Evolutionary conservation across 1,140 invertebrate genomes (phyloP).

Genomic region (Papilio aristodemus): DNA sequence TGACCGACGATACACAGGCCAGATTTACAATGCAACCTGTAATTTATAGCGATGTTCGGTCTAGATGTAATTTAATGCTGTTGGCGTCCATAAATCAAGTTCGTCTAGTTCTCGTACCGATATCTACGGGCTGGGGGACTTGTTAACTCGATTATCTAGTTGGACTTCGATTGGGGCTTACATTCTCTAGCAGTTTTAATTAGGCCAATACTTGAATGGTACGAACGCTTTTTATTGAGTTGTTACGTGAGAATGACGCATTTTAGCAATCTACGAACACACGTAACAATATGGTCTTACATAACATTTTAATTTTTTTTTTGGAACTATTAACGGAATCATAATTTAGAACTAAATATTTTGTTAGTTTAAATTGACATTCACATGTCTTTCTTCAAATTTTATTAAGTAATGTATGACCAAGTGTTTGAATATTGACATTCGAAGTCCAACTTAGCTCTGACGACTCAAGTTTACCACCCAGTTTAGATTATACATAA

Average conservation of each 20-base stretch:
- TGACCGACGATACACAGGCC: slow-evolving; percentile 71
- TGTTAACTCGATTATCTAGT: slow-evolving; percentile 52
- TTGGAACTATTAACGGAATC: too few species aligned
- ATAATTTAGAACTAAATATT: too few species aligned
- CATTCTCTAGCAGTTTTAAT: slow-evolving; percentile 50
- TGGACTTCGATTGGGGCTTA: slow-evolving; percentile 41
- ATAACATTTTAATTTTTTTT: too few species aligned
- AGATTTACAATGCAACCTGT: slow-evolving; percentile 75
- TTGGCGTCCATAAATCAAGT: slow-evolving; percentile 73
- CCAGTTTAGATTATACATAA: slow-evolving; percentile 11
- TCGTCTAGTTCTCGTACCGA: slow-evolving; percentile 66
- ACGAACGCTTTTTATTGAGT: slow-evolving; percentile 18
- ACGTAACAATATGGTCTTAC: too few species aligned
- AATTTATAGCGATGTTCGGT: slow-evolving; percentile 78
- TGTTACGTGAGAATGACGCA: not conserved
- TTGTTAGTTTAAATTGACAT: too few species aligned
- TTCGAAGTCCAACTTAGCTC: not conserved
- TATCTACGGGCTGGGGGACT: slow-evolving; percentile 57
- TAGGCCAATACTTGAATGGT: slow-evolving; percentile 37
- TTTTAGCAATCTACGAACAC: not conserved
- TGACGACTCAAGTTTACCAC: not conserved
- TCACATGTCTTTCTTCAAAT: too few species aligned
- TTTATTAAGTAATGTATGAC: too few species aligned
- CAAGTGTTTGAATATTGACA: too few species aligned
- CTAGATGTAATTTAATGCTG: slow-evolving; percentile 79